Evolutionary conservation across 1,140 invertebrate genomes (phyloP), one percentile per base, ranked within the genome.

Genomic region (Philotrypesis tridentata): DNA sequence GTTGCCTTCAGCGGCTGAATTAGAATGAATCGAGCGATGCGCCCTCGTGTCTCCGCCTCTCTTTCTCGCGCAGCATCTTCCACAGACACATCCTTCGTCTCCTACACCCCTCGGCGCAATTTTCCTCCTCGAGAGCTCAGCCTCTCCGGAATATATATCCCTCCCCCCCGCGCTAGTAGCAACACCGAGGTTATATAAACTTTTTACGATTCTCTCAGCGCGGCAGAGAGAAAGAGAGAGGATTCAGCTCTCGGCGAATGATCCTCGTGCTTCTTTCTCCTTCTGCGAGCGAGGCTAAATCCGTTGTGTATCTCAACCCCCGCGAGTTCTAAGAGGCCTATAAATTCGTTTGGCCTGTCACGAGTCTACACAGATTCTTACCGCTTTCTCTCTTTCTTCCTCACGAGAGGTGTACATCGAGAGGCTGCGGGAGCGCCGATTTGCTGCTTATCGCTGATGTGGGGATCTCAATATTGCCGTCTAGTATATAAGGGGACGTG

Each of bases 281-380:
- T 82, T 80, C 67, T 74, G 63, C 74, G 63, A 68, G 83, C 74
- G 85, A 78, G 87, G 87, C 88, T 90, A 90, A 91, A 92, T 92
- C 90, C 89, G 87, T 89, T 91, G 91, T 91, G 91, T 92, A 92
- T 92, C 87, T 91, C 89, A n/a, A n/a, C 89, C 87, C 88, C 86
- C 88, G 89, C 87, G 89, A 23, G 25, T 9, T 55, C 40, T 90
- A 90, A 91, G 90, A 91, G 89, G 90, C 86, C 90, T 90, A 92
- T 92, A 92, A 91, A 91, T 92, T 91, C 90, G 91, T 92, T 92
- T 91, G 89, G 74, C 87, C 86, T 91, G 90, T 91, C 91, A 89
- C 87, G 48, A 55, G 48, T 55, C 48, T 55, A n/a, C 48, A 55
- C 48, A 43, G 40, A 43, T 43, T 43, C 40, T 43, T 14, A 11